Conservation (phyloP, 2,888 invertebrate species). For the Elysia crispata region DNA sequence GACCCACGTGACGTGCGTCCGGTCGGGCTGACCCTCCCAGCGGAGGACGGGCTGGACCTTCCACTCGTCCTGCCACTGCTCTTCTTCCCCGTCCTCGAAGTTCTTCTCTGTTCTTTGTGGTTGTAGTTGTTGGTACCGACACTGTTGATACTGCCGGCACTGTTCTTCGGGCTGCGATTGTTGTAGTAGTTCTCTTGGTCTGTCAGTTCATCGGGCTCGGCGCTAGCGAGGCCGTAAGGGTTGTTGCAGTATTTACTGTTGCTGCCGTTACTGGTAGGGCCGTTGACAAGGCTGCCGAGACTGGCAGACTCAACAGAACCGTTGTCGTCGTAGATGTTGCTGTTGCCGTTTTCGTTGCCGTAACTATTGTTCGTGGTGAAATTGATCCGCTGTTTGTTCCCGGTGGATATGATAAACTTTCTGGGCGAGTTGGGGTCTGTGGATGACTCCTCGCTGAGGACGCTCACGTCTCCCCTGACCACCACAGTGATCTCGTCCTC, state of each 20-base stretch:
- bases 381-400: constrained; percentile 12
- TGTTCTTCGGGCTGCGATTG: background rate
- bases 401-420: constrained; percentile 46
- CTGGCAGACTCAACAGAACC: background rate
- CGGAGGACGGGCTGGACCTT: constrained; percentile 23
- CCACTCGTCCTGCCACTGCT: background rate
- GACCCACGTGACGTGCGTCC: constrained; percentile 12
- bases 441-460: constrained; percentile 48
- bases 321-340: constrained; percentile 15
- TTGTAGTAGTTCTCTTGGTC: no score
- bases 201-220: no score
- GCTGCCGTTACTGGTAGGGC: background rate
- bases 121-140: background rate
- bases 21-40: constrained; percentile 26
- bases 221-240: no score
- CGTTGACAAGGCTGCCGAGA: background rate
- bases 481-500: constrained; percentile 60
- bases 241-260: no score
- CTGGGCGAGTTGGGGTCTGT: constrained; percentile 43
- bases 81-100: background rate
- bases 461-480: constrained; percentile 56
- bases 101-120: background rate
- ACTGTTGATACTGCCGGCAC: background rate
- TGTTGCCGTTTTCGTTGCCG: background rate
- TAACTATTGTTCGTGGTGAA: background rate